phyloP scores from a whole-genome alignment of 2,113 vertebrate genomes.

The Hyperoodon ampullatus region DNA sequence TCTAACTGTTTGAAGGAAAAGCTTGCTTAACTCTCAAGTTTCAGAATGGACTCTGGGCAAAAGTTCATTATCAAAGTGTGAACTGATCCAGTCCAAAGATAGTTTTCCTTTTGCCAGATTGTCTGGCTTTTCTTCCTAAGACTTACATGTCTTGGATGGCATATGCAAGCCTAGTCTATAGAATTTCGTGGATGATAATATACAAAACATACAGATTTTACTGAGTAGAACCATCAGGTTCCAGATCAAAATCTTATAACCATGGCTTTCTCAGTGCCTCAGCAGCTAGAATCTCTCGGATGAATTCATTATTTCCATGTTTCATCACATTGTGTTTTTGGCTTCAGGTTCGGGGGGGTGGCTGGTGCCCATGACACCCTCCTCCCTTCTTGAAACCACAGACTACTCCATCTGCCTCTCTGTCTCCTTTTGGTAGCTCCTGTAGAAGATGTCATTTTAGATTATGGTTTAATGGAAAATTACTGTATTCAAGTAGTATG shows the following conservation, averaged over 20 bases:
- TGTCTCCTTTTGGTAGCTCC: slow-evolving; percentile 15
- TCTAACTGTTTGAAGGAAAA: background rate
- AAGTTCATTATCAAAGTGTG: slow-evolving; percentile 26
- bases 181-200: background rate
- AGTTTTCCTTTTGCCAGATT: slow-evolving; percentile 44
- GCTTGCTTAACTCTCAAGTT: slow-evolving; percentile 16
- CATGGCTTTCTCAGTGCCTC: background rate
- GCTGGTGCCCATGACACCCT: background rate
- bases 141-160: background rate
- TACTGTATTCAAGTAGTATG: background rate
- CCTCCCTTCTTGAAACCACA: background rate
- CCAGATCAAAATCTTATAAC: background rate
- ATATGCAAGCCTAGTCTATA: slow-evolving; percentile 1
- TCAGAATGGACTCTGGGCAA: slow-evolving; percentile 21
- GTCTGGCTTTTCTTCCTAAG: slow-evolving; percentile 32
- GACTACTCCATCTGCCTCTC: slow-evolving; percentile 26
- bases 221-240: background rate
- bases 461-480: slow-evolving; percentile 54
- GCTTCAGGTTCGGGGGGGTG: background rate
- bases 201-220: background rate
- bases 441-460: slow-evolving; percentile 22
- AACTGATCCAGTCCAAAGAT: background rate
- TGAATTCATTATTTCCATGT: slow-evolving; percentile 12
- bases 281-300: background rate
- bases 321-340: slow-evolving; percentile 38